Conservation (phyloP, 2,888 invertebrate genomes). For the Pyrgus malvae region DNA sequence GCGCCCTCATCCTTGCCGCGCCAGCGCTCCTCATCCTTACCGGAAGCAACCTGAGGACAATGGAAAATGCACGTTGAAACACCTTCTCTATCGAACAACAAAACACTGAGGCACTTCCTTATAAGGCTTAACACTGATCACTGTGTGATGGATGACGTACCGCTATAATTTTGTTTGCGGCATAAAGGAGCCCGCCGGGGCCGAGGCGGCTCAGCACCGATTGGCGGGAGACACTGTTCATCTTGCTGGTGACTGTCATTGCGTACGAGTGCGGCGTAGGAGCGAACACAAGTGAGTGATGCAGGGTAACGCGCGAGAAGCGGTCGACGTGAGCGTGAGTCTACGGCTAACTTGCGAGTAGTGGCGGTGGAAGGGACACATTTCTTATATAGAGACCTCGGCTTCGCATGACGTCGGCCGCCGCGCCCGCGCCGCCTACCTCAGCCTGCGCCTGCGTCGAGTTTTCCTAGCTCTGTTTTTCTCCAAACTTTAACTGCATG, state of each 20-base stretch:
- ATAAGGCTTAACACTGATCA: conserved; percentile 49
- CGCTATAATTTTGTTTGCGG: conserved; percentile 77
- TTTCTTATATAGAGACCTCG: conserved; percentile 74
- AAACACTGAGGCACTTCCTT: conserved; percentile 44
- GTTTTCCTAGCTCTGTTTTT: conserved; percentile 65
- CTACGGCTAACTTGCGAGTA: conserved; percentile 67
- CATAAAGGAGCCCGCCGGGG: conserved; percentile 74
- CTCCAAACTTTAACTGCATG: conserved; percentile 51
- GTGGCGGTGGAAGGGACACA: conserved; percentile 66
- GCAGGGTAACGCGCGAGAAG: conserved; percentile 50
- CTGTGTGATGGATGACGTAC: conserved; percentile 67
- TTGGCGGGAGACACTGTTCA: conserved; percentile 79
- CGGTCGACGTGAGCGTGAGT: conserved; percentile 55
- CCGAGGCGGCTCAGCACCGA: conserved; percentile 73
- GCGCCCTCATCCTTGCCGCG: conserved; percentile 70
- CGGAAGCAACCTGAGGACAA: conserved; percentile 78
- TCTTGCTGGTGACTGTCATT: conserved; percentile 79
- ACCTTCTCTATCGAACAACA: conserved; percentile 48
- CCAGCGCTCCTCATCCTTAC: conserved; percentile 77
- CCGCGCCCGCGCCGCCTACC: conserved; percentile 47
- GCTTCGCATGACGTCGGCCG: conserved; percentile 66
- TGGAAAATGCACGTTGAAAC: conserved; percentile 63
- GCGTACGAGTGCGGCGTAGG: conserved; percentile 53
- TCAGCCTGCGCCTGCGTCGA: conserved; percentile 41
- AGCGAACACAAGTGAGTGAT: conserved; percentile 62